phyloP scores from a whole-genome alignment of 2,797 vertebrate genomes.

The Cyprinodon diabolis region DNA sequence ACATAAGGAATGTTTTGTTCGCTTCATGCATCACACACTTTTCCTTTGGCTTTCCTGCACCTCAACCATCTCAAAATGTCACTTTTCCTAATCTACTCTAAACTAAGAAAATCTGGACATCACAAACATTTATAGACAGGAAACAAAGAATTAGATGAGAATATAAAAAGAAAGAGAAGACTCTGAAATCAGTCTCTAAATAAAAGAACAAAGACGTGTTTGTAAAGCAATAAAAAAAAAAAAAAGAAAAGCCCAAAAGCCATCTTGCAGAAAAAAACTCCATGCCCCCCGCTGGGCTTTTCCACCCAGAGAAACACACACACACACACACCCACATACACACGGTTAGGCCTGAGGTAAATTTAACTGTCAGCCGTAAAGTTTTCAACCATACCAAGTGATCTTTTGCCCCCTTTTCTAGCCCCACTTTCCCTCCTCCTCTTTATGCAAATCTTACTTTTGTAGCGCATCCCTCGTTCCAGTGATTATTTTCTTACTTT shows the following conservation, averaged over 20 bases:
- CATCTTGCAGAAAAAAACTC: conserved; percentile 71
- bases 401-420: conserved; percentile 62
- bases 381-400: conserved; percentile 75
- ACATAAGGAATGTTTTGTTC: conserved; percentile 9
- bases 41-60: conserved; percentile 5
- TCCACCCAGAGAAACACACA: conserved; percentile 55
- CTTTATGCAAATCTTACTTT: conserved; percentile 61
- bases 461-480: conserved; percentile 26
- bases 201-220: conserved; percentile 56
- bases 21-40: conserved; percentile 3
- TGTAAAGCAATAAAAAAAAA: conserved; percentile 67
- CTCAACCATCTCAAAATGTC: background rate
- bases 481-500: conserved; percentile 16
- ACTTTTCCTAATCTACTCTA: conserved; percentile 17
- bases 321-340: conserved; percentile 20
- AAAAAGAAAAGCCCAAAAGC: conserved; percentile 74
- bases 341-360: conserved; percentile 62
- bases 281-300: conserved; percentile 67
- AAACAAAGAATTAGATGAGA: conserved; percentile 13
- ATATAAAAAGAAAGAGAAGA: conserved; percentile 9
- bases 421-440: conserved; percentile 46
- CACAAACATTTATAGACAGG: conserved; percentile 11
- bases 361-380: conserved; percentile 87
- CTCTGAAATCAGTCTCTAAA: conserved; percentile 50
- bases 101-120: conserved; percentile 1